A percentile compares a stretch with the other conserved stretches of the same genome.
phyloP scores from a whole-genome alignment of 2,888 invertebrate genomes.

The Drosophila pseudotakahashii region DNA sequence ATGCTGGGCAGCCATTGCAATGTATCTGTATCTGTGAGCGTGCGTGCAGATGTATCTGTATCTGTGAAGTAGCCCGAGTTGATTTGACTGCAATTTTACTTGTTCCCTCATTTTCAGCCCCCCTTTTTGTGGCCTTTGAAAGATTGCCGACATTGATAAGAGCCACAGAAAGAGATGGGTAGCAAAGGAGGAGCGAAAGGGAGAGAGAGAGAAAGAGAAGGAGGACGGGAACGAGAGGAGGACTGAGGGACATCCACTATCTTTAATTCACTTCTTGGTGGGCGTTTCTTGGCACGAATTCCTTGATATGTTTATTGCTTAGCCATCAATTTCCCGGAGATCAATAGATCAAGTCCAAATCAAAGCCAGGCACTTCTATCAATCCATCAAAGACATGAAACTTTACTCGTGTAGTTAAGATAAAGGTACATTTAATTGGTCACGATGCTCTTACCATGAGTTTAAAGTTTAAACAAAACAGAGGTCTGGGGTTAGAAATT shows the following conservation, averaged over 20 bases:
- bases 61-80: slow-evolving; percentile 53
- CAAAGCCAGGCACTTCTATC: slow-evolving; percentile 5
- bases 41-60: slow-evolving; percentile 24
- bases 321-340: slow-evolving; percentile 11
- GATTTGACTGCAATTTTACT: slow-evolving; percentile 53
- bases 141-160: slow-evolving; percentile 84
- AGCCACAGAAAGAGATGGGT: slow-evolving; percentile 8
- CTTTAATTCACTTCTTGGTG: slow-evolving; percentile 36
- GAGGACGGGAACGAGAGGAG: neutral
- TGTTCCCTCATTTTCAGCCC: slow-evolving; percentile 42
- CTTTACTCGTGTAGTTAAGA: slow-evolving; percentile 9
- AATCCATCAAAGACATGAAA: slow-evolving; percentile 23
- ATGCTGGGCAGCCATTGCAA: slow-evolving; percentile 65
- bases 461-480: neutral
- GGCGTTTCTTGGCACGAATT: slow-evolving; percentile 49
- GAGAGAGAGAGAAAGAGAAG: neutral
- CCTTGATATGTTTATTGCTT: slow-evolving; percentile 70
- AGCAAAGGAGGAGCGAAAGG: neutral
- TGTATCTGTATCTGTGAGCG: slow-evolving; percentile 24
- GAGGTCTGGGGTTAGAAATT: too few relatives aligned
- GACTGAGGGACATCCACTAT: slow-evolving; percentile 7
- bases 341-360: slow-evolving; percentile 12
- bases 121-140: slow-evolving; percentile 74
- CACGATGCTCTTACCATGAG: neutral
- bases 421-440: slow-evolving; percentile 16